Percentiles rank a stretch among this genome's conserved stretches.
Conservation (phyloP, 2,113 vertebrate species). For the Strigops habroptila region DNA sequence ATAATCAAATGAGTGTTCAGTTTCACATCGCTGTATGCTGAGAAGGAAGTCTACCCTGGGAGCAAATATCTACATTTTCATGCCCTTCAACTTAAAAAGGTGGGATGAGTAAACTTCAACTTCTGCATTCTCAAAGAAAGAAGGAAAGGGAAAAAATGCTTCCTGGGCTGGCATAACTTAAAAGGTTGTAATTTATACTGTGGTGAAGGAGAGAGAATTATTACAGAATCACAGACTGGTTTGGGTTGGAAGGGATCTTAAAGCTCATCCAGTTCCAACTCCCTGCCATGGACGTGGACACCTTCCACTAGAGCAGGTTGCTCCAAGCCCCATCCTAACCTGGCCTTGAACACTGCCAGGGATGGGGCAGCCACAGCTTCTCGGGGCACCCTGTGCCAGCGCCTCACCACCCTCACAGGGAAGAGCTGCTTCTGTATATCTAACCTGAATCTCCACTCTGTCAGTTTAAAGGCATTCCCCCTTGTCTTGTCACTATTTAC, state of each 20-base stretch:
- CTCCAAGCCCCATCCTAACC: not conserved
- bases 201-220: not conserved
- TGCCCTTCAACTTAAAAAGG: not conserved
- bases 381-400: not conserved
- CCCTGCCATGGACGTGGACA: not conserved
- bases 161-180: not conserved
- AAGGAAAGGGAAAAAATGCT: not conserved
- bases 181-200: not conserved
- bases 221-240: not conserved
- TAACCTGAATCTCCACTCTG: not conserved
- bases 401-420: not conserved
- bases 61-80: constrained; percentile 11
- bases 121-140: not conserved
- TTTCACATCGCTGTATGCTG: constrained; percentile 23
- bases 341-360: not conserved
- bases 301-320: not conserved
- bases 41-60: not conserved
- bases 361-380: not conserved
- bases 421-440: not conserved
- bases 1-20: constrained; percentile 9
- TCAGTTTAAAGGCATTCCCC: not conserved
- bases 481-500: not conserved
- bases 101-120: not conserved
- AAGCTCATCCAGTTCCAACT: not conserved
- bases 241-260: not conserved